Evolutionary conservation across 2,797 vertebrate genomes (phyloP).

Genomic region (Mus minutoides): DNA sequence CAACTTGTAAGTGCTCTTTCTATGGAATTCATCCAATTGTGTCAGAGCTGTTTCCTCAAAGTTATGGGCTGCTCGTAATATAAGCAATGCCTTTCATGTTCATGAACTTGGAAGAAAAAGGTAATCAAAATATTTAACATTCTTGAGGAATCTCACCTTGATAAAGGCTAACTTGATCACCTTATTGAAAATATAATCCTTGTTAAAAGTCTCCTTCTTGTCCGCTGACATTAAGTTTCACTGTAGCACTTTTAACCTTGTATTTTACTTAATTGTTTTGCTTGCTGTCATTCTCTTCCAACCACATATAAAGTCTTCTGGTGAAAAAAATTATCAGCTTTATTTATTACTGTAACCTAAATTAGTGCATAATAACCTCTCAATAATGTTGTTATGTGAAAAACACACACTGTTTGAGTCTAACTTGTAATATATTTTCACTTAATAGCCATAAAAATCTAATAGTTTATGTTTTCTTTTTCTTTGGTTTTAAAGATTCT

Average conservation of each 20-base stretch:
- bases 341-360: neutral
- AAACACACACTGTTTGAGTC: neutral
- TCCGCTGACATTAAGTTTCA: neutral
- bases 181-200: neutral
- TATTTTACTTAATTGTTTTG: neutral
- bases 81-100: neutral
- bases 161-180: neutral
- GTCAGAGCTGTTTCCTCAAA: neutral
- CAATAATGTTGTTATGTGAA: neutral
- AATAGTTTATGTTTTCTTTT: constrained; percentile 13
- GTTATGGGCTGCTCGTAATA: neutral
- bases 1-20: neutral
- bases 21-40: neutral
- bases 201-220: neutral
- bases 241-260: neutral
- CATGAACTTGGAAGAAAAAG: neutral
- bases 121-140: neutral
- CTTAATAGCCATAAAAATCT: neutral
- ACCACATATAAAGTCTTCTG: neutral
- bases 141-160: neutral
- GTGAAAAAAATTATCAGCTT: neutral
- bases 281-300: neutral
- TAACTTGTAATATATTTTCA: neutral
- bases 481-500: too few species aligned
- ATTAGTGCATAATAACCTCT: neutral